Evolutionary conservation across 2,888 invertebrate species (phyloP), one percentile per base, ranked within the genome.

Genomic region (Brenthis daphne): DNA sequence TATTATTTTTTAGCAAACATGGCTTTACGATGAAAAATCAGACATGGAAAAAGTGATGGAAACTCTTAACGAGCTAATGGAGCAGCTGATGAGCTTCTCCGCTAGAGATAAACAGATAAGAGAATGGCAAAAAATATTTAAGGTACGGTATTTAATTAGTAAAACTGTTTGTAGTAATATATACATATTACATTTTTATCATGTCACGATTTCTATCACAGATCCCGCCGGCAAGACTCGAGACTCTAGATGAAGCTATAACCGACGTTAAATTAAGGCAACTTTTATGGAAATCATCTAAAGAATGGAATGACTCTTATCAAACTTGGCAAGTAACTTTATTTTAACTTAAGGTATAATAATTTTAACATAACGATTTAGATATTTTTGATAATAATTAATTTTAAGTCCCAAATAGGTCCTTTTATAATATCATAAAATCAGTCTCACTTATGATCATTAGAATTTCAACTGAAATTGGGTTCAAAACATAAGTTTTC

Each of bases 221-320:
- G 95, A 94, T 98, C 74, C 97, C 98, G 79, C 95, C 97, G 16
- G 96, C 97, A 0, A 94, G 97, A 79, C 95, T 96, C 81, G 97
- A 97, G 75, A 94, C 95, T 71, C 90, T 98, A 73, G 97, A 97
- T 65, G 95, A 96, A 82, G 96, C 96, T 0, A 94, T 96, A 76
- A 95, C 94, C 73, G 97, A 97, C 74, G 95, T 98, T 3, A 96
- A 95, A 82, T 90, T 98, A 54, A 94, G 98, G 51, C 95, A 96
- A 81, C 92, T 96, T 65, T 89, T 98, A 0, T 98, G 98, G 97
- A 96, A 96, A 60, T 95, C 96, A 53, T 92, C 96, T 1, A 95
- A 94, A 68, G 94, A 95, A 64, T 98, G 98, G 97, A 95, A 95
- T 14, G 93, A 94, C 5, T 86, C 95, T 4, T 92, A 95, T 33